Percentiles rank a stretch among this genome's conserved stretches.
These are phyloP conservation scores for human DNA, from an alignment of 2,113 vertebrate species.

Conservation along the genomic window GRCh38 chr4:33443001-33443500, in stretches of 20 bases:
- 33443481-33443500: not conserved
- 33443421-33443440: not conserved
- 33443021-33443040: not conserved
- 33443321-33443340: not conserved
- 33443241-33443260: not conserved
- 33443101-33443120: not conserved
- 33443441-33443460: not conserved
- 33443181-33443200: not conserved
- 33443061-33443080: not conserved
- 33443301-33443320: not conserved
- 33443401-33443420: not conserved
- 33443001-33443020: not conserved
- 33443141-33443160: not conserved
- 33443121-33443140: not conserved
- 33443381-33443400: not conserved
- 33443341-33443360: not conserved
- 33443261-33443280: not conserved
- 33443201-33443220: not conserved
- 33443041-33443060: not conserved
- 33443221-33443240: not conserved
- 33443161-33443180: not conserved
- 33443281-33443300: not conserved
- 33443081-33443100: rapidly evolving
- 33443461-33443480: not conserved
- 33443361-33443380: not conserved